These are phyloP conservation scores for Crepidodera aurea DNA, from an alignment of 2,888 invertebrate species.

Conservation along the genomic window DNA sequence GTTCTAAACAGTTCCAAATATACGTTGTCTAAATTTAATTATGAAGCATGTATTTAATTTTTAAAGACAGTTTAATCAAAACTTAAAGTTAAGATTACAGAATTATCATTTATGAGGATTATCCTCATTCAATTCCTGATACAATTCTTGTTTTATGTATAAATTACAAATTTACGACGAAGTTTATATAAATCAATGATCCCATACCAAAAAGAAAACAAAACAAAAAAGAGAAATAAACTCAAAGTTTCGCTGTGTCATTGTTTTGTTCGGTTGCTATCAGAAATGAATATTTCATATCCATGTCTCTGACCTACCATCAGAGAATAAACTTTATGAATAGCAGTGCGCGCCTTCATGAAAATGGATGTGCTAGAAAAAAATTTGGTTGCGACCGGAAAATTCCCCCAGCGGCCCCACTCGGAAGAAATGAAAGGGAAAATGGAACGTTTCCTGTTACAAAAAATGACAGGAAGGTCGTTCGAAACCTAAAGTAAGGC, in stretches of 20 bases:
- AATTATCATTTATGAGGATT: too few species aligned
- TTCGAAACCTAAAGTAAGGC: not conserved
- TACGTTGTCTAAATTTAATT: too few species aligned
- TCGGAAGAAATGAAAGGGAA: slow-evolving; percentile 51
- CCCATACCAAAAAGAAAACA: too few species aligned
- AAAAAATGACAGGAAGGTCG: slow-evolving; percentile 11
- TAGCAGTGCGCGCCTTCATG: slow-evolving; percentile 41
- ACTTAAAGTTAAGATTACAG: too few species aligned
- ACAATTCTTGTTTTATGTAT: too few species aligned
- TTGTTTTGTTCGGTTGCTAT: not conserved
- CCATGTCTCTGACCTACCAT: slow-evolving; percentile 8
- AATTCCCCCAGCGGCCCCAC: slow-evolving; percentile 51
- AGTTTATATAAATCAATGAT: too few species aligned
- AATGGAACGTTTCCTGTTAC: slow-evolving; percentile 42
- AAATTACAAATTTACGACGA: too few species aligned
- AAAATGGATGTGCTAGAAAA: slow-evolving; percentile 48
- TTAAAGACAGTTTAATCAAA: too few species aligned
- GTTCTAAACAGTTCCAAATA: too few species aligned
- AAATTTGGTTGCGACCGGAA: slow-evolving; percentile 43
- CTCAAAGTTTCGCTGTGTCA: not conserved
- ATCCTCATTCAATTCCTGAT: too few species aligned
- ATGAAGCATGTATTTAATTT: too few species aligned
- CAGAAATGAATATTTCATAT: slow-evolving; percentile 17
- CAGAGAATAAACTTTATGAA: slow-evolving; percentile 23
- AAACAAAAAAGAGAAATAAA: not conserved